Conservation (phyloP, 2,113 vertebrate genomes). For the Vanacampus margaritifer region DNA sequence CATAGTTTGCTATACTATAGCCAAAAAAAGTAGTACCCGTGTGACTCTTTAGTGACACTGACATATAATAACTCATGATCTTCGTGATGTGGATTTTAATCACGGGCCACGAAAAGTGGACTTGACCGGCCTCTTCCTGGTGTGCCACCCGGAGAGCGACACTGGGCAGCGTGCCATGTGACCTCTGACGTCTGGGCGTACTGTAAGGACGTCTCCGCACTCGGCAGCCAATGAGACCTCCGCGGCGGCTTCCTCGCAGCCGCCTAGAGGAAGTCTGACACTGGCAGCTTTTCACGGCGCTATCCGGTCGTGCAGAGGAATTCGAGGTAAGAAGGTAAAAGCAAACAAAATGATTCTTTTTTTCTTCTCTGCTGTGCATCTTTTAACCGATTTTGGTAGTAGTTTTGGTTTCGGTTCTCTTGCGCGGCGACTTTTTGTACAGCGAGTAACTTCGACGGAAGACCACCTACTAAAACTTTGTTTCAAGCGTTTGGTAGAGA, state of each 20-base stretch:
- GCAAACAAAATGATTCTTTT: neutral
- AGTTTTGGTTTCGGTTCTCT: neutral
- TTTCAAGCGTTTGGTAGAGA: neutral
- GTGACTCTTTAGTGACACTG: no score
- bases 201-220: conserved; percentile 50
- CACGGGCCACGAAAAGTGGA: neutral
- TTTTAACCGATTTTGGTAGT: conserved; percentile 3
- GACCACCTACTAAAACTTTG: neutral
- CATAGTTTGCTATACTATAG: no score
- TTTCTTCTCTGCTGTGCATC: neutral
- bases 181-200: conserved; percentile 61
- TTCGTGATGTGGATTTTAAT: neutral
- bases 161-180: conserved; percentile 56
- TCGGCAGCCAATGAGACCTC: conserved; percentile 46
- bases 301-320: conserved; percentile 18
- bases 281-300: neutral
- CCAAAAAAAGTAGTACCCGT: no score
- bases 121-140: neutral
- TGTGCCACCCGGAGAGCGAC: neutral
- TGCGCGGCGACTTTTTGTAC: neutral
- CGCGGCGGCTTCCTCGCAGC: conserved; percentile 48
- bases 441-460: neutral
- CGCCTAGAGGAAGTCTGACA: conserved; percentile 55
- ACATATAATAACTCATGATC: no score
- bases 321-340: conserved; percentile 48